Evolutionary conservation across 2,888 invertebrate genomes (phyloP).

Genomic region (Drosophila paramelanica): DNA sequence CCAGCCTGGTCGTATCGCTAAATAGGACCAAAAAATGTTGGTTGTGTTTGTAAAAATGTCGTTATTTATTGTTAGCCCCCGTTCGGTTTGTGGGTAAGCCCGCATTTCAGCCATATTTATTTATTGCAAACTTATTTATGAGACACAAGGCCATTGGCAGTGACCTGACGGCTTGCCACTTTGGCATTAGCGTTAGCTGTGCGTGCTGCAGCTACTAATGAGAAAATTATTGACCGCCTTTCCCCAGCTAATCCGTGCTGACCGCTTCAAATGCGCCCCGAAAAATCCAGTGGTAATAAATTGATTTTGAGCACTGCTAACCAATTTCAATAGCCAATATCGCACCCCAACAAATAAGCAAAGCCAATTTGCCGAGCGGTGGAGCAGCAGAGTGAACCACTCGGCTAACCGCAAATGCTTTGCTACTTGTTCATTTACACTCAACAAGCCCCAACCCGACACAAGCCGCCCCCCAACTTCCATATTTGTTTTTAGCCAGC

Average conservation of each 20-base stretch:
- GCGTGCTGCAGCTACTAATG: conserved; percentile 67
- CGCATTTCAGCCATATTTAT: conserved; percentile 46
- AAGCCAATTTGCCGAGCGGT: conserved; percentile 63
- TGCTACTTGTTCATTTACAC: conserved; percentile 61
- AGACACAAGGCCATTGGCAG: conserved; percentile 32
- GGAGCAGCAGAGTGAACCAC: conserved; percentile 19
- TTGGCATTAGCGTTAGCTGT: conserved; percentile 13
- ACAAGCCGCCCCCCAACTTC: not conserved
- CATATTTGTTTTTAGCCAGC: conserved; percentile 59
- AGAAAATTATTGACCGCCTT: conserved; percentile 48
- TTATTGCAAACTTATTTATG: conserved; percentile 68
- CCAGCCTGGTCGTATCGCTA: conserved; percentile 17
- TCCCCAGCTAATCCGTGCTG: conserved; percentile 30
- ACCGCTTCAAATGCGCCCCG: conserved; percentile 21
- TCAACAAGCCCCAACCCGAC: not conserved
- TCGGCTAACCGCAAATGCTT: conserved; percentile 60
- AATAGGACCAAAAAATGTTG: conserved; percentile 16
- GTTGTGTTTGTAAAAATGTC: conserved; percentile 43
- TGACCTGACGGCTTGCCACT: conserved; percentile 35
- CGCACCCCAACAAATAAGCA: conserved; percentile 40
- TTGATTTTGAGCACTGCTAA: conserved; percentile 22
- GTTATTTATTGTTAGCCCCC: conserved; percentile 44
- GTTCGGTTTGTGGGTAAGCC: conserved; percentile 23
- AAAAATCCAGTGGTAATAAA: conserved; percentile 26
- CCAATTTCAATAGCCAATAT: conserved; percentile 45